Percentiles rank a stretch among this genome's conserved stretches.
Evolutionary conservation across 2,797 vertebrate genomes (phyloP).

Genomic region (Enteromius fasciolatus): DNA sequence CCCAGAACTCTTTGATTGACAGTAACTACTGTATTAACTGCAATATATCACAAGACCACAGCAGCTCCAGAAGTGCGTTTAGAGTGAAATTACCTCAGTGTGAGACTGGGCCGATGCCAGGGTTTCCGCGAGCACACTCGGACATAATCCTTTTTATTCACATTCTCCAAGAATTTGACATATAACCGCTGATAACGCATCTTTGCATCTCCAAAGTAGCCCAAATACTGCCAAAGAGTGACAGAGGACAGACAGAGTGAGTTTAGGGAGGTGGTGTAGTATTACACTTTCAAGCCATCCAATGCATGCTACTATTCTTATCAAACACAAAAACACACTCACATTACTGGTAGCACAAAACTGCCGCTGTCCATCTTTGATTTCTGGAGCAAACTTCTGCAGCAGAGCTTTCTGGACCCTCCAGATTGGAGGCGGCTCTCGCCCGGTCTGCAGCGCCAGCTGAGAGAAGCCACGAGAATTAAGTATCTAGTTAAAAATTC

Average conservation of each 20-base stretch:
- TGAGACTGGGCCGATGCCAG: slow-evolving; percentile 84
- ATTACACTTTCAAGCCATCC: slow-evolving; percentile 3
- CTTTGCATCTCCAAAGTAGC: slow-evolving; percentile 91
- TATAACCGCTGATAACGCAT: slow-evolving; percentile 91
- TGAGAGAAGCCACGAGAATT: slow-evolving; percentile 53
- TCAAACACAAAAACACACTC: slow-evolving; percentile 67
- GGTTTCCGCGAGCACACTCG: slow-evolving; percentile 89
- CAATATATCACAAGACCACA: slow-evolving; percentile 7
- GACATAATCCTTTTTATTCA: slow-evolving; percentile 93
- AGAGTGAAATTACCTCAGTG: slow-evolving; percentile 78
- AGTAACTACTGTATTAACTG: background rate
- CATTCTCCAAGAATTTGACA: slow-evolving; percentile 91
- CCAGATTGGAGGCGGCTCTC: slow-evolving; percentile 92
- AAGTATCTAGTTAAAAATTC: background rate
- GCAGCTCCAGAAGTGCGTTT: background rate
- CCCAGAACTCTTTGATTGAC: background rate
- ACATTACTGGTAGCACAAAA: slow-evolving; percentile 95
- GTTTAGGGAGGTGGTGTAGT: background rate
- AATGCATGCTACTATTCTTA: background rate
- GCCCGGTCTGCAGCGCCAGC: slow-evolving; percentile 89
- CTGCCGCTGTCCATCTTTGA: slow-evolving; percentile 92
- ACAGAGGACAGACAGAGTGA: slow-evolving; percentile 17
- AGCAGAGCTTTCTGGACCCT: slow-evolving; percentile 91
- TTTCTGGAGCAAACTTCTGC: slow-evolving; percentile 93
- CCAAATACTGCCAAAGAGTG: slow-evolving; percentile 80